phyloP scores from a whole-genome alignment of 1,140 invertebrate species.

The Homarus americanus region DNA sequence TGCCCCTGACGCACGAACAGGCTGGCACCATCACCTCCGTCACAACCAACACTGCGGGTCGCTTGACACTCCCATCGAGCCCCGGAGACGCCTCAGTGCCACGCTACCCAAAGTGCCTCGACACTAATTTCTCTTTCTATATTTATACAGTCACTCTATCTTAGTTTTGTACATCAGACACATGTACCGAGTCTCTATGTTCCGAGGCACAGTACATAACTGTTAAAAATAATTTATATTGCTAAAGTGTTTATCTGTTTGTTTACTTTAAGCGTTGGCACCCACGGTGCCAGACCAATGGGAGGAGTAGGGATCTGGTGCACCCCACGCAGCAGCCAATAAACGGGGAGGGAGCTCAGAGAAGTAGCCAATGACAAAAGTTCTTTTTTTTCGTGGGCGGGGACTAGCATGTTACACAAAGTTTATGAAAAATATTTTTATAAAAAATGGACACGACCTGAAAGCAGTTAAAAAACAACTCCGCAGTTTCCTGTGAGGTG shows the following conservation, averaged over 20 bases:
- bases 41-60: conserved; percentile 48
- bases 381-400: conserved; percentile 9
- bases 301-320: conserved; percentile 24
- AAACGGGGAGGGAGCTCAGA: not conserved
- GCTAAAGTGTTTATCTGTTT: not conserved
- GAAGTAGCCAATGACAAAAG: conserved; percentile 20
- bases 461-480: not conserved
- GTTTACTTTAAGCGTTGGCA: conserved; percentile 31
- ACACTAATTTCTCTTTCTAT: not conserved
- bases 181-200: no score
- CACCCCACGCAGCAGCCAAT: conserved; percentile 18
- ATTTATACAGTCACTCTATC: not conserved
- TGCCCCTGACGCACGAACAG: not conserved
- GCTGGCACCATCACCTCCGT: conserved; percentile 16
- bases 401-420: not conserved
- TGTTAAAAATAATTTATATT: no score
- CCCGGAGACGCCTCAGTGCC: not conserved
- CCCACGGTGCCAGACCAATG: conserved; percentile 56
- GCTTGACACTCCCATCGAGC: conserved; percentile 9
- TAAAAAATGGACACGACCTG: conserved; percentile 22
- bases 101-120: not conserved
- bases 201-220: no score
- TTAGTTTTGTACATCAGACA: no score
- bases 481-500: not conserved
- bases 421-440: conserved; percentile 8